phyloP scores from a whole-genome alignment of 2,888 invertebrate species.

The Pterobdella sp. region DNA sequence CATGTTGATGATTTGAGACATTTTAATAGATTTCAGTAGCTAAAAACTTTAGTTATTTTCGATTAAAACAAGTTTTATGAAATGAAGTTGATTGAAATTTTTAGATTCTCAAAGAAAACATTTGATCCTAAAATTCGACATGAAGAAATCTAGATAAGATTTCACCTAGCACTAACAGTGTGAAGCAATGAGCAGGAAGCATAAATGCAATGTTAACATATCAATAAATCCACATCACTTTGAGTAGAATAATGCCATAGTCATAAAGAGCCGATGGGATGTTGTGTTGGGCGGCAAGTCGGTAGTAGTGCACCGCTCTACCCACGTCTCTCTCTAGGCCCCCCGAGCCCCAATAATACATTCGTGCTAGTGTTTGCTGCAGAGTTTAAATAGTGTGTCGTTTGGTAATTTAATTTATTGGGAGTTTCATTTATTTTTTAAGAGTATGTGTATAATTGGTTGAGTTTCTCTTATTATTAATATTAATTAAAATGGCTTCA shows the following conservation, averaged over 20 bases:
- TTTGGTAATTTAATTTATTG: neutral
- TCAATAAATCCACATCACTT: too few relatives aligned
- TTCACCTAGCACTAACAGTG: too few relatives aligned
- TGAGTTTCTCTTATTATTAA: too few relatives aligned
- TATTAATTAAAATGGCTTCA: too few relatives aligned
- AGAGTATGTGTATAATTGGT: neutral
- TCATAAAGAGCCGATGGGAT: constrained; percentile 46
- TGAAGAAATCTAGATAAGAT: too few relatives aligned
- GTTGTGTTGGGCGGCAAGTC: constrained; percentile 44
- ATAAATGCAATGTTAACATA: too few relatives aligned
- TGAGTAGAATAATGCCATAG: constrained; percentile 47
- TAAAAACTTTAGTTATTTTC: neutral
- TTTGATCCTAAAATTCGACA: too few relatives aligned
- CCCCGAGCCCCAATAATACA: constrained; percentile 48
- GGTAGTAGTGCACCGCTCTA: constrained; percentile 46
- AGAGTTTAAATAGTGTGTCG: neutral
- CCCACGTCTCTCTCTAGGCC: constrained; percentile 46
- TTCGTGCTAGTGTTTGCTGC: constrained; percentile 35
- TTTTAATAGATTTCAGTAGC: neutral
- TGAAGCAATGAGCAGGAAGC: too few relatives aligned
- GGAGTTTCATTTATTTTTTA: neutral
- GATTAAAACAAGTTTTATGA: too few relatives aligned
- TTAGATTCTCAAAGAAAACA: too few relatives aligned
- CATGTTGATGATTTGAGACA: neutral
- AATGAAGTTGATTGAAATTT: too few relatives aligned